phyloP scores from a whole-genome alignment of 2,113 vertebrate species.

The Lampris incognitus region DNA sequence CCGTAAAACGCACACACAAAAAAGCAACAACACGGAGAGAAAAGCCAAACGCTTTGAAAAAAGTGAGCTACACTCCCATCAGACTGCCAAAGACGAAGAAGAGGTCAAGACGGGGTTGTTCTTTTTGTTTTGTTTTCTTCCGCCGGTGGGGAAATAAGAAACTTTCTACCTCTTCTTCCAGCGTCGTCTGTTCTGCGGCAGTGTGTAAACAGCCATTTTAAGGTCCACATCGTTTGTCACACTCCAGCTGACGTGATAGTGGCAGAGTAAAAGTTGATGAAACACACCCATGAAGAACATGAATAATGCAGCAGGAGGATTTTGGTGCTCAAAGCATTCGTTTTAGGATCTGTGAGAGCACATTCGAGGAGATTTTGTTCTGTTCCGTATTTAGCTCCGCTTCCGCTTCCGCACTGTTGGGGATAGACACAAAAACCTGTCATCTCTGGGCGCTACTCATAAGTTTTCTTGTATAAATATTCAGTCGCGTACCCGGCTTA shows the following conservation, averaged over 20 bases:
- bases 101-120: slow-evolving; percentile 7
- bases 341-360: slow-evolving; percentile 32
- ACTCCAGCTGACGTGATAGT: slow-evolving; percentile 41
- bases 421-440: slow-evolving; percentile 31
- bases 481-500: slow-evolving; percentile 27
- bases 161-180: background rate
- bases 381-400: slow-evolving; percentile 13
- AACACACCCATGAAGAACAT: slow-evolving; percentile 35
- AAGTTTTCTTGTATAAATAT: slow-evolving; percentile 18
- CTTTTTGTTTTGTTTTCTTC: slow-evolving; percentile 11
- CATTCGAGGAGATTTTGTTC: slow-evolving; percentile 21
- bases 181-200: slow-evolving; percentile 12
- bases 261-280: slow-evolving; percentile 49
- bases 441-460: slow-evolving; percentile 18
- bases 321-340: slow-evolving; percentile 12
- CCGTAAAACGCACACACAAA: too few species aligned
- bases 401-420: background rate
- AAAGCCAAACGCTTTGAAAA: background rate
- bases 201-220: slow-evolving; percentile 12
- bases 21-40: background rate
- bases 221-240: slow-evolving; percentile 43
- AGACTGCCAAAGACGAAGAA: background rate
- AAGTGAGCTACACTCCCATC: background rate
- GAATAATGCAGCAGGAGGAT: slow-evolving; percentile 48
- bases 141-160: too few species aligned